Base-by-base conservation (phyloP, 2,113 vertebrate species). In the Oreotrochilus melanogaster region DNA sequence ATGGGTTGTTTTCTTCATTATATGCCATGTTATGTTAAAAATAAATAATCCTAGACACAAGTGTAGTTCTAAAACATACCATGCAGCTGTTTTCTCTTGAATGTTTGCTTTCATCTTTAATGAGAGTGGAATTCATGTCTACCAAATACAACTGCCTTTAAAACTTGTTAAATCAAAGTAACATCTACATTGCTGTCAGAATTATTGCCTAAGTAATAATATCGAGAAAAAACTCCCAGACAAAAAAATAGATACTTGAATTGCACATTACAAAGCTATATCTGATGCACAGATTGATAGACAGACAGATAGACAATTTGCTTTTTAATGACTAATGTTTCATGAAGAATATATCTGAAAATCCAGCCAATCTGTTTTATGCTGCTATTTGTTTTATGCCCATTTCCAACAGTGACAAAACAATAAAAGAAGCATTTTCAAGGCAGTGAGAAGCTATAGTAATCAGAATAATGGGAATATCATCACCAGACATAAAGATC, bases 121-220 rank as follows among this genome's bases (percentile, higher is more conserved):
- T 60, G 62, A 89, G 56, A 88, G 33, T n/a, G 42, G 39, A 86
- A 84, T 80, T 88, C 78, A 80, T 72, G 86, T 84, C 92, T 95
- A 86, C 78, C 90, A 95, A 95, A 86, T 39, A 61, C 37, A 88
- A 93, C 71, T 90, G 51, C 72, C 79, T 96, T 94, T 86, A 95
- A 96, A 93, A 94, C 56, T 35, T 83, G 78, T 87, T 94, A 88
- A 92, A 93, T 92, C 88, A 88, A 91, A 84, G 71, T 83, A 95
- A 85, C 57, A 67, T 92, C 80, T 87, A 88, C 64, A 21, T 25
- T 66, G 76, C 65, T 95, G 74, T 93, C 89, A 76, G 57, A 85
- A 89, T 90, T 89, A 82, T 33, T 91, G 53, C 82, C n/a, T 64
- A 91, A 94, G 62, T 65, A 80, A 66, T 60, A 92, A 95, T 75